Percentiles rank a stretch among this genome's conserved stretches.
phyloP scores from a whole-genome alignment of 2,797 vertebrate species.

The Dendrocincla tyrannina region DNA sequence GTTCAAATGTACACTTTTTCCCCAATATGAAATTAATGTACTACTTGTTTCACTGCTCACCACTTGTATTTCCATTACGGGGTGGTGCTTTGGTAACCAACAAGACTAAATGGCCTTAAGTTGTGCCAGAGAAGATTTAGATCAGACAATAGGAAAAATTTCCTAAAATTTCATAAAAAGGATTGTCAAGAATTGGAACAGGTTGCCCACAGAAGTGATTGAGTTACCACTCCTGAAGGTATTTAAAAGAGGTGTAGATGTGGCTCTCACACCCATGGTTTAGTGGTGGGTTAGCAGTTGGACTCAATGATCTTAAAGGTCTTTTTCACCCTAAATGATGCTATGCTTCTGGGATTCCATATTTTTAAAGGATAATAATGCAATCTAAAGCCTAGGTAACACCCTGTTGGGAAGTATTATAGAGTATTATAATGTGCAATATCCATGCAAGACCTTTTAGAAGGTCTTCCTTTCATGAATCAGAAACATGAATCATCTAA shows the following conservation, averaged over 20 bases:
- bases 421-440: background rate
- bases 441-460: background rate
- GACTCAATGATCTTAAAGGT: background rate
- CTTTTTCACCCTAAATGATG: background rate
- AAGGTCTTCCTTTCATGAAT: background rate
- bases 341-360: background rate
- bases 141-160: background rate
- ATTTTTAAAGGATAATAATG: background rate
- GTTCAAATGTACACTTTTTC: background rate
- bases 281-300: background rate
- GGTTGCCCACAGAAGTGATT: accelerated
- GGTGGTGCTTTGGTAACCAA: background rate
- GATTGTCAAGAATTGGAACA: background rate
- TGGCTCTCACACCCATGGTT: accelerated
- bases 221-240: background rate
- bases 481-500: background rate
- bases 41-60: background rate
- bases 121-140: background rate
- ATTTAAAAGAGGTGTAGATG: accelerated
- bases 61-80: background rate
- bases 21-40: background rate
- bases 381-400: background rate
- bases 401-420: background rate
- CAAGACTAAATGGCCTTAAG: background rate
- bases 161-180: background rate